These are phyloP conservation scores for Dinocampus coccinellae DNA, from an alignment of 2,888 invertebrate species.

Conservation along the genomic window DNA sequence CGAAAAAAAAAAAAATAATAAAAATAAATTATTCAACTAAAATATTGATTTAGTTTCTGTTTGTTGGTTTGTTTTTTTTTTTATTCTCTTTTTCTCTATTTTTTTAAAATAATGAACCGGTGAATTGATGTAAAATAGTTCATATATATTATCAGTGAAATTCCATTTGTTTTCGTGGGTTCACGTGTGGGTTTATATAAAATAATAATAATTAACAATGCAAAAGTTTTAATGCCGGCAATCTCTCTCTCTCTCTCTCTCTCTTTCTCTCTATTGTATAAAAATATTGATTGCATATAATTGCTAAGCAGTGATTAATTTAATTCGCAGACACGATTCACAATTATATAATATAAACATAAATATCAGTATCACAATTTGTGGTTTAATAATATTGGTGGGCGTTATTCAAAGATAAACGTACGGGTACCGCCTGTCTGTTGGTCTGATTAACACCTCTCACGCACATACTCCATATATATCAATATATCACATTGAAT, in stretches of 20 bases:
- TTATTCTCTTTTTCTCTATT: too few relatives aligned
- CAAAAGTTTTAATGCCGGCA: not conserved
- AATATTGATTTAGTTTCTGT: too few relatives aligned
- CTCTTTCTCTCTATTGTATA: too few relatives aligned
- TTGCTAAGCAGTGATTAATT: not conserved
- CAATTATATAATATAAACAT: not conserved
- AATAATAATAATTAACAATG: not conserved
- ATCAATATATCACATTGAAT: not conserved
- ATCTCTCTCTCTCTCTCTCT: too few relatives aligned
- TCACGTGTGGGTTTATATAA: not conserved
- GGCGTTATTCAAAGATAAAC: conserved; percentile 13
- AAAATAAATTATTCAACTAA: too few relatives aligned
- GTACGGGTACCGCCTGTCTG: not conserved
- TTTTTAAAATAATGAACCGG: too few relatives aligned
- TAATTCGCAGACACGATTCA: not conserved
- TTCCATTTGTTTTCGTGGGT: not conserved
- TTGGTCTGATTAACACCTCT: not conserved
- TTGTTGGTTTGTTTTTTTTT: too few relatives aligned
- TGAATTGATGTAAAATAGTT: too few relatives aligned
- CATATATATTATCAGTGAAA: too few relatives aligned
- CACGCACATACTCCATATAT: not conserved
- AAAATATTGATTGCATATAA: not conserved
- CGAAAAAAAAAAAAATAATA: too few relatives aligned
- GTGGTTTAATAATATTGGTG: conserved; percentile 10
- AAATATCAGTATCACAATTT: not conserved